Conservation (phyloP, 2,797 vertebrate genomes). For the Siniperca obscura region DNA sequence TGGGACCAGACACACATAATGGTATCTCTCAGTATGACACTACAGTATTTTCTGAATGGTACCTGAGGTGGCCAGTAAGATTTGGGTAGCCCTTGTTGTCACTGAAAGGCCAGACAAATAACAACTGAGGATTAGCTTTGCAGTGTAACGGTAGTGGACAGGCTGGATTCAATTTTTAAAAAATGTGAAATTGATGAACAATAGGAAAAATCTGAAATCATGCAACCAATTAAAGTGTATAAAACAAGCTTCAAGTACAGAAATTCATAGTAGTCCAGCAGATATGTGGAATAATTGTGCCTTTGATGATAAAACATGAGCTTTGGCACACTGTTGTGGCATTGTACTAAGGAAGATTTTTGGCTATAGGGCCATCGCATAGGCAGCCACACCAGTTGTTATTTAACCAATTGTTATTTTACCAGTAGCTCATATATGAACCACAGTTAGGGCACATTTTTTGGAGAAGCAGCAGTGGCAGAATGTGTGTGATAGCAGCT, state of each 20-base stretch:
- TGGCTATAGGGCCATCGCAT: too few species aligned
- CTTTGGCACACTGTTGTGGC: too few species aligned
- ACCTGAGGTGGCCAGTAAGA: neutral
- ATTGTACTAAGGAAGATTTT: too few species aligned
- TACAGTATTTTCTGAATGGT: neutral
- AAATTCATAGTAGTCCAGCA: neutral
- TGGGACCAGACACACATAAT: neutral
- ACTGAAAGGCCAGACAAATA: conserved; percentile 8
- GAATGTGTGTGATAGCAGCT: conserved; percentile 5
- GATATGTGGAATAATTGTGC: too few species aligned
- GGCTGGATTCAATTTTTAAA: neutral
- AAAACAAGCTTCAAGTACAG: conserved; percentile 2
- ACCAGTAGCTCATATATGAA: neutral
- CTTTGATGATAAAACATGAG: too few species aligned
- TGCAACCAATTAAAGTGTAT: neutral
- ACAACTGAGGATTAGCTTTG: conserved; percentile 12
- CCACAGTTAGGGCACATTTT: neutral
- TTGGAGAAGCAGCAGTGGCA: conserved; percentile 14
- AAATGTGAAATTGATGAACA: conserved; percentile 7
- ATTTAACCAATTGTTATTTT: too few species aligned
- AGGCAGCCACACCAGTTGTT: too few species aligned
- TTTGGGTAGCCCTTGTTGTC: neutral
- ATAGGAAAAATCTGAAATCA: neutral
- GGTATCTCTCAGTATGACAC: neutral
- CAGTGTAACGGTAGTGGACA: neutral